Evolutionary conservation across 2,113 vertebrate genomes (phyloP).

Genomic region (Gymnobelideus leadbeateri): DNA sequence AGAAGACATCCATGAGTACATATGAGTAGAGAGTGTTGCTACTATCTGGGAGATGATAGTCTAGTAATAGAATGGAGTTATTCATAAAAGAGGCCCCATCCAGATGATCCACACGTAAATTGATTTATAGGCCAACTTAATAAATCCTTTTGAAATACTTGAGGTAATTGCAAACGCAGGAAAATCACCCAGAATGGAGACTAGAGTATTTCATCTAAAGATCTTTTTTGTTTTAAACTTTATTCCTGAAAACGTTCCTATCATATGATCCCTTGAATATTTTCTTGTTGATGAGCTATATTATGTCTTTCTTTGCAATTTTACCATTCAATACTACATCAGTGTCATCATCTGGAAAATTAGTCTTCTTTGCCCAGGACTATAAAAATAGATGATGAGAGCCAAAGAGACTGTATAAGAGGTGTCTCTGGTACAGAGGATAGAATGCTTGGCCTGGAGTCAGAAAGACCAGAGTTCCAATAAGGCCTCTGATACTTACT

Average conservation of each 20-base stretch:
- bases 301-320: slow-evolving; percentile 48
- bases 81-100: background rate
- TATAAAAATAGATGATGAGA: background rate
- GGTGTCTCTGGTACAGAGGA: background rate
- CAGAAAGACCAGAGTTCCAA: background rate
- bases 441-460: background rate
- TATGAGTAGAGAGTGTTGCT: background rate
- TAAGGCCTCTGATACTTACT: background rate
- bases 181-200: slow-evolving; percentile 17
- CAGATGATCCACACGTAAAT: slow-evolving; percentile 14
- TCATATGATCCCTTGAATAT: background rate
- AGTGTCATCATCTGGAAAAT: slow-evolving; percentile 1
- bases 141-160: background rate
- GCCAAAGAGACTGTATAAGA: slow-evolving; percentile 26
- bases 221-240: background rate
- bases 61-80: background rate
- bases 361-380: background rate
- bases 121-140: background rate
- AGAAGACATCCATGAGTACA: background rate
- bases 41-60: background rate
- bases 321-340: background rate
- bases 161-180: background rate
- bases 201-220: slow-evolving; percentile 30
- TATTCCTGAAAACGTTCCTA: background rate
- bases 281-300: slow-evolving; percentile 23